Evolutionary conservation across 2,888 invertebrate genomes (phyloP), one percentile per base, ranked within the genome.

Genomic region (Nemapogon koenigi): DNA sequence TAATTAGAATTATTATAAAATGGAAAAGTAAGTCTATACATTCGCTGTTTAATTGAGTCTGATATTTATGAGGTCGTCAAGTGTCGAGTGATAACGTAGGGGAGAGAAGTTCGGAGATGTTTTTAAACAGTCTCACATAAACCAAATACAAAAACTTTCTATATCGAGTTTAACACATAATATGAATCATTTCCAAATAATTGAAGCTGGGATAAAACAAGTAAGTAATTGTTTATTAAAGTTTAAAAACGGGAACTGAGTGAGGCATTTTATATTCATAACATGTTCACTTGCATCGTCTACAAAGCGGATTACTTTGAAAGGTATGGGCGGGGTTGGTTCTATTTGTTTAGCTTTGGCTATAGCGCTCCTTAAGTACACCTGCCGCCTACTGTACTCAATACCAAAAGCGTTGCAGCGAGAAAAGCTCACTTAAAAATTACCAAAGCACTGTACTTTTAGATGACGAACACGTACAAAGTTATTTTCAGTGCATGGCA

Each of bases 261-360:
- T 4, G 8, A 22, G 22, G 10, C 11, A 19, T 19, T 33, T 33
- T 33, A 19, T 19, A 19, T 33, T 33, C 33, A 33, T n/a, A 33
- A 33, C 33, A 16, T 19, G 19, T 33, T 33, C 8, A 33, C 19
- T 33, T 19, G 18, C 19, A 33, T 19, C 19, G 16, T 3, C 19
- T 13, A 19, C 18, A 19, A 32, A 32, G 3, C 14, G 30, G 15
- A 30, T 30, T 30, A 14, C 30, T 13, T 3, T 7, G 22, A 22
- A 7, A 6, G n/a, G 22, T 7, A 22, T 7, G 22, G 4, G 4
- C 22, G 10, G 10, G 22, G 4, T 22, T 63, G 67, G 66, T 71
- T 73, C 70, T 67, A 72, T 71, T 73, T 70, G 72, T 73, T 70
- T 69, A 67, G 64, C 63, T 65, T 67, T 68, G 60, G 67, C 65